Base-by-base conservation (phyloP, 2,113 vertebrate genomes). In the Macquaria ambigua region DNA sequence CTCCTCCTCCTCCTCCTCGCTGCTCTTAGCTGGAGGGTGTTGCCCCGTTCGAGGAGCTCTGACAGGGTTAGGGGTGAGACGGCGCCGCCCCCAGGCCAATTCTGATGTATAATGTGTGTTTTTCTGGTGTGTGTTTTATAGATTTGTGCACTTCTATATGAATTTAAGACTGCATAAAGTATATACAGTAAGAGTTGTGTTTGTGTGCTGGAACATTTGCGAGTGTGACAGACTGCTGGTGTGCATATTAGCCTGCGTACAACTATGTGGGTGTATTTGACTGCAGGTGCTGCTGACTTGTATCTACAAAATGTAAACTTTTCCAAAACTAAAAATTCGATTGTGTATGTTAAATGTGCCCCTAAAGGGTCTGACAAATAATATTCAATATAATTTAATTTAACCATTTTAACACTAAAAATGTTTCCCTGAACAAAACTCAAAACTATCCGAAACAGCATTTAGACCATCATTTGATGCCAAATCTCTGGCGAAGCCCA, bases 11-110 rank as follows among this genome's bases (percentile, higher is more conserved):
- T 55, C 72, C 62, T 41, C 37, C 55, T 64, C 66, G 12, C 81
- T 67, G 62, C 72, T 74, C 84, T 81, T 82, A 74, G 84, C 92
- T 89, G 90, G 84, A 87, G 83, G 90, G 82, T 70, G 86, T 73
- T 77, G 69, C 74, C 81, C 79, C 34, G 16, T 80, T 80, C 6
- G 34, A 78, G 67, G 77, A 69, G 87, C 70, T 79, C 67, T 87
- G 77, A 62, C 86, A 69, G 78, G 88, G 89, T 93, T 85, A 90
- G 62, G 66, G 89, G 90, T 90, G 64, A 88, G 55, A 21, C 12
- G 39, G 74, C n/a, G 31, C 73, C 64, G 23, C 83, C 83, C 76
- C 63, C 81, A 8, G 64, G 62, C 83, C 25, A 56, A 69, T 58
- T 70, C 48, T 16, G n/a, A 76, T 72, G 50, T 63, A 53, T 81